phyloP scores from a whole-genome alignment of 2,888 invertebrate genomes.

The Schizaphis graminum region DNA sequence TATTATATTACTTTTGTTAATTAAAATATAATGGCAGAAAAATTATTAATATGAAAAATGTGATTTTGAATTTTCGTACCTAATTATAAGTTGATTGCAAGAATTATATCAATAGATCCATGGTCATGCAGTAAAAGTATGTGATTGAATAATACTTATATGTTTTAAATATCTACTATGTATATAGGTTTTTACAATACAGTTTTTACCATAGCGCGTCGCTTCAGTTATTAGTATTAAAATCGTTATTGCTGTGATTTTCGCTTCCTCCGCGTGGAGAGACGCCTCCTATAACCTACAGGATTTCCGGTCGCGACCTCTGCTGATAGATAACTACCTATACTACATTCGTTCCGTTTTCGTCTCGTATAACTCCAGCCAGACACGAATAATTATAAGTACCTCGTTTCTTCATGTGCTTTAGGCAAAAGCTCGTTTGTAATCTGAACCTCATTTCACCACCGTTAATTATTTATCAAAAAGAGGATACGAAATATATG shows the following conservation, averaged over 20 bases:
- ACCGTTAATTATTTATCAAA: constrained; percentile 52
- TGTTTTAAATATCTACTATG: too few species aligned
- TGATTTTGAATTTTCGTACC: neutral
- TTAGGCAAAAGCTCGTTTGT: constrained; percentile 39
- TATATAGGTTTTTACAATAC: neutral
- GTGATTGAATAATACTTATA: neutral
- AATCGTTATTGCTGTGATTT: neutral
- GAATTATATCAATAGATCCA: neutral
- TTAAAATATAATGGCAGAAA: neutral
- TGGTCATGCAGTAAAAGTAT: neutral
- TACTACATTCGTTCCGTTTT: neutral
- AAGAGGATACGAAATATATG: neutral
- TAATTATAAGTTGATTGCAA: neutral
- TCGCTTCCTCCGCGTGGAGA: neutral
- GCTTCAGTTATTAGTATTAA: neutral
- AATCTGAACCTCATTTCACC: constrained; percentile 34
- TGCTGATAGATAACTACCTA: neutral
- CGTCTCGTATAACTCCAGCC: constrained; percentile 22
- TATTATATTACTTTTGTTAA: neutral
- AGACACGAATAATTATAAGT: constrained; percentile 38
- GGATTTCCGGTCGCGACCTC: constrained; percentile 14
- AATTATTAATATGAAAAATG: neutral
- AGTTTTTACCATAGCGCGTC: neutral
- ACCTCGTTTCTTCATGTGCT: neutral
- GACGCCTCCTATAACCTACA: neutral